Evolutionary conservation across 2,113 vertebrate genomes (phyloP).

Genomic region (Chloroceryle aenea): DNA sequence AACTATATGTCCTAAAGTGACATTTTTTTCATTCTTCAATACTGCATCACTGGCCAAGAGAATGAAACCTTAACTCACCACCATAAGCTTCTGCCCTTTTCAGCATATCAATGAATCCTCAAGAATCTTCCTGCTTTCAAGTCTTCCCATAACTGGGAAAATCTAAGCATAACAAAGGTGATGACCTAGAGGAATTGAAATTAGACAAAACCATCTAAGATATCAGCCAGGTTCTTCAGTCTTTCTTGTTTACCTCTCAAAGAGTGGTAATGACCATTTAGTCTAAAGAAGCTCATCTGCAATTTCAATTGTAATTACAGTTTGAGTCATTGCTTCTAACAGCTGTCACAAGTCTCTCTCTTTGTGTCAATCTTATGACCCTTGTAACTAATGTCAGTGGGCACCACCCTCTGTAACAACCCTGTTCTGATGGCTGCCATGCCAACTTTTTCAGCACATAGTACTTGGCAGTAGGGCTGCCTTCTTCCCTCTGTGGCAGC

Average conservation of each 20-base stretch:
- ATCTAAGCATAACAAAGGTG: not conserved
- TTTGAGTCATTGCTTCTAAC: not conserved
- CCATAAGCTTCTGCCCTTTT: not conserved
- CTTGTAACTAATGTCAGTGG: not conserved
- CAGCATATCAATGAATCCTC: not conserved
- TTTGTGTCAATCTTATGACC: rapidly evolving
- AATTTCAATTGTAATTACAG: not conserved
- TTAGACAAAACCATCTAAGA: not conserved
- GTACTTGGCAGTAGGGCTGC: not conserved
- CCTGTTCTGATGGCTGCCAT: not conserved
- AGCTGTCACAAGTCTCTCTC: not conserved
- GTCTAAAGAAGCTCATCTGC: not conserved
- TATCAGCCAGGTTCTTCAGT: not conserved
- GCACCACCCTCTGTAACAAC: not conserved
- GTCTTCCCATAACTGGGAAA: not conserved
- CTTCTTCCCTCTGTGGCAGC: not conserved
- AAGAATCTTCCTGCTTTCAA: not conserved
- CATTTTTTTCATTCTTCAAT: not conserved
- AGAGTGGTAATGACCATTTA: not conserved
- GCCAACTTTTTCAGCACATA: not conserved
- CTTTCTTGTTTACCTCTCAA: not conserved
- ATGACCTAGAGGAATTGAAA: not conserved
- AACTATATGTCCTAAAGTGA: not conserved
- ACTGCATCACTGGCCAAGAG: not conserved
- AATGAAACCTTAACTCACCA: not conserved